These are phyloP conservation scores for Atherix ibis DNA, from an alignment of 2,888 invertebrate species.

Conservation along the genomic window DNA sequence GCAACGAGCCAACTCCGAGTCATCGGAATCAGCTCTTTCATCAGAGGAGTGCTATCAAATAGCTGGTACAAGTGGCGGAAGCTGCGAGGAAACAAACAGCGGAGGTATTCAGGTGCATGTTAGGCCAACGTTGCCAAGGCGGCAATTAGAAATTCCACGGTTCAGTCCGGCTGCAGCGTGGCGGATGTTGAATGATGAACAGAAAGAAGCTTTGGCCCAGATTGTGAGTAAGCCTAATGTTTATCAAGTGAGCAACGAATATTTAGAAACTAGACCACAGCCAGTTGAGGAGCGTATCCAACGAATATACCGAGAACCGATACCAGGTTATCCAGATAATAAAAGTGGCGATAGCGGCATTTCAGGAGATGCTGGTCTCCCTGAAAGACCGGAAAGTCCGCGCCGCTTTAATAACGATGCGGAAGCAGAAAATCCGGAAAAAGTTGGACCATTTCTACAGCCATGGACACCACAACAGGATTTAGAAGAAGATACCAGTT, in stretches of 20 bases:
- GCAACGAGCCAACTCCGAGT: constrained; percentile 15
- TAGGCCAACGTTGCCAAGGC: constrained; percentile 64
- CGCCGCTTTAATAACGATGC: constrained; percentile 1
- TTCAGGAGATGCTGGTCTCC: constrained; percentile 57
- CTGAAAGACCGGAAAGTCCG: constrained; percentile 18
- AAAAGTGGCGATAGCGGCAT: constrained; percentile 75
- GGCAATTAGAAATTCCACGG: constrained; percentile 56
- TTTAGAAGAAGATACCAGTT: constrained; percentile 50
- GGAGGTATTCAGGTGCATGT: constrained; percentile 55
- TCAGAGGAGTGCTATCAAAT: constrained; percentile 27
- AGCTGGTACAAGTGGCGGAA: constrained; percentile 14
- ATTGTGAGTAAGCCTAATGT: background rate
- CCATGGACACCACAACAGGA: constrained; percentile 81
- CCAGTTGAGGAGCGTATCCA: constrained; percentile 38
- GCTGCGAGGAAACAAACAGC: constrained; percentile 20
- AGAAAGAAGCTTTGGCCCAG: constrained; percentile 8
- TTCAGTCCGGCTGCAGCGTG: constrained; percentile 76
- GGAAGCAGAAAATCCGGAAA: background rate
- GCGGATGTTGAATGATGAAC: constrained; percentile 41
- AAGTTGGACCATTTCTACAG: constrained; percentile 16
- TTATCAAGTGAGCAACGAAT: background rate
- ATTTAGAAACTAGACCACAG: background rate
- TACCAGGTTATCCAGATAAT: constrained; percentile 38
- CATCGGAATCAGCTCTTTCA: constrained; percentile 41
- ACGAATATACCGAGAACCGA: constrained; percentile 36